phyloP scores from a whole-genome alignment of 2,797 vertebrate genomes.

The Coranthus polyacanthus region DNA sequence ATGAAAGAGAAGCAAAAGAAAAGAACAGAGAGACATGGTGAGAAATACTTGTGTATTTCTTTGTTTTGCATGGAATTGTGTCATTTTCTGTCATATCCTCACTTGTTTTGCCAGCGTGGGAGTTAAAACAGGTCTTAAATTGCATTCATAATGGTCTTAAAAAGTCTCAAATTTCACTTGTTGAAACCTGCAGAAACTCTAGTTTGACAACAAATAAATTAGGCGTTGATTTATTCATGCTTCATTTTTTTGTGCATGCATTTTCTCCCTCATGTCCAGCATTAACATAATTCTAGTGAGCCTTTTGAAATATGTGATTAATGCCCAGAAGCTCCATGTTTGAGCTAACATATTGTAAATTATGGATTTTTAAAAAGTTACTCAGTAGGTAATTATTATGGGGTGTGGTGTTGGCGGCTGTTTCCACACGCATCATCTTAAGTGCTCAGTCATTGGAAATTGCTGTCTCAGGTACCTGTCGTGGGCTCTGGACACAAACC shows the following conservation, averaged over 20 bases:
- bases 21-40: conserved; percentile 99
- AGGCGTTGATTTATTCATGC: background rate
- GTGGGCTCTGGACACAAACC: conserved; percentile 99
- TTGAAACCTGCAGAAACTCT: too few relatives aligned
- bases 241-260: background rate
- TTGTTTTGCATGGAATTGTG: too few relatives aligned
- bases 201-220: background rate
- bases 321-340: background rate
- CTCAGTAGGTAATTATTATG: background rate
- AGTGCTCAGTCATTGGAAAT: conserved; percentile 3
- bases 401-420: background rate
- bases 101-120: too few relatives aligned
- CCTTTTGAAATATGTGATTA: background rate
- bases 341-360: background rate
- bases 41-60: conserved; percentile 40
- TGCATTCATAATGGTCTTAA: too few relatives aligned
- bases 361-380: background rate
- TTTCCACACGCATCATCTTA: background rate
- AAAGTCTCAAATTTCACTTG: too few relatives aligned
- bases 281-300: background rate
- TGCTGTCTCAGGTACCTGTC: conserved; percentile 92
- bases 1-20: conserved; percentile 99
- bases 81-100: too few relatives aligned
- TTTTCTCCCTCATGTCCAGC: background rate
- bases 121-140: too few relatives aligned